Conservation (phyloP, 1,140 invertebrate genomes). For the Drosophila ogumai region DNA sequence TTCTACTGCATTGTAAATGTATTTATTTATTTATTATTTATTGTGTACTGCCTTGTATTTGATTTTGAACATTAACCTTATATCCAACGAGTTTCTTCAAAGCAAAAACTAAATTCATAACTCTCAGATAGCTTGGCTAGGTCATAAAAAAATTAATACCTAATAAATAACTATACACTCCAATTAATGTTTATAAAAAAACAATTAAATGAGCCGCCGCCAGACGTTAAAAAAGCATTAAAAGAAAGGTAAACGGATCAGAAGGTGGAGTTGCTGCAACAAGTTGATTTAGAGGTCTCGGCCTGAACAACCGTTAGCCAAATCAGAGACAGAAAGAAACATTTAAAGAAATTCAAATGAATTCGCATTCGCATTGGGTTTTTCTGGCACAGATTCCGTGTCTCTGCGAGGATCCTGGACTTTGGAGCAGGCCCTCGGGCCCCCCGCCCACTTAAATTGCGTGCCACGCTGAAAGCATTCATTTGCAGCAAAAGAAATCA, state of each 20-base stretch:
- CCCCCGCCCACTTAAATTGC: slow-evolving; percentile 84
- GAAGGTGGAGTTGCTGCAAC: slow-evolving; percentile 11
- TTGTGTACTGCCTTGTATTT: no score
- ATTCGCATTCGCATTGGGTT: slow-evolving; percentile 53
- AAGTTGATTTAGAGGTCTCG: slow-evolving; percentile 7
- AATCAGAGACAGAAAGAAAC: slow-evolving; percentile 39
- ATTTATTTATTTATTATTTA: no score
- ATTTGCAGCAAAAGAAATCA: slow-evolving; percentile 51
- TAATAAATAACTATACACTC: slow-evolving; percentile 1
- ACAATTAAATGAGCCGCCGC: slow-evolving; percentile 6
- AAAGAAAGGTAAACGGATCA: slow-evolving; percentile 29
- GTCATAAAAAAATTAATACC: slow-evolving; percentile 11
- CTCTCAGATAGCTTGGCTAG: no score
- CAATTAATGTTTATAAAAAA: slow-evolving; percentile 5
- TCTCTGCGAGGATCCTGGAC: slow-evolving; percentile 15
- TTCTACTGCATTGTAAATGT: no score
- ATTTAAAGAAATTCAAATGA: slow-evolving; percentile 82
- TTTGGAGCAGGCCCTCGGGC: slow-evolving; percentile 41
- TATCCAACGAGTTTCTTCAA: no score
- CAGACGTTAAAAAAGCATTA: slow-evolving; percentile 42
- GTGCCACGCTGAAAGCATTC: slow-evolving; percentile 81
- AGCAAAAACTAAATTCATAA: no score
- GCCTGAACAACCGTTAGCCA: slow-evolving; percentile 55
- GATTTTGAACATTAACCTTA: no score
- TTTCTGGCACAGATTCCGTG: slow-evolving; percentile 32